Base-by-base conservation (phyloP, 2,888 invertebrate genomes). In the Yponomeuta malinellus region DNA sequence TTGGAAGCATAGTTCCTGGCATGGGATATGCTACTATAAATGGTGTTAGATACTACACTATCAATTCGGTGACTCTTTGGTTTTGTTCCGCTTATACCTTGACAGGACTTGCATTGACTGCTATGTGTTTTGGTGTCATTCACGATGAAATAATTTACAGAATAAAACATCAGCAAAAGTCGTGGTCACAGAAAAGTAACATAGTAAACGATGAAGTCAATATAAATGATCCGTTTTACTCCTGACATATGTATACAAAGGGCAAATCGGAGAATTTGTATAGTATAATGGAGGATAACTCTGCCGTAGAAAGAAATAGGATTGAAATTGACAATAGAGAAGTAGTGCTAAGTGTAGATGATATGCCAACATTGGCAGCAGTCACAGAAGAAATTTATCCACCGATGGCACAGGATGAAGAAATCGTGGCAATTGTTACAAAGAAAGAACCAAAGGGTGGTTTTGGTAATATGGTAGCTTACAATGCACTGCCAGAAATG, bases 51-150 rank as follows among this genome's bases (percentile, higher is more conserved):
- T 93, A 84, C 81, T 94, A 87, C 73, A 91, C 93, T 59, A 94
- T 95, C 64, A 94, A 94, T 76, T 94, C 94, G 76, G 94, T 95
- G 48, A 96, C 96, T 52, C 93, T 97, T 74, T 97, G 97, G 97
- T 97, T 97, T 86, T 97, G 97, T 88, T 97, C 97, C 48, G 94
- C 95, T 72, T 97, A 97, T 84, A 97, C 97, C 72, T 94, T 97
- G 90, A 95, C 96, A 10, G 97, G 97, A 6, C 95, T 97, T 94
- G 97, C 97, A 1, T 88, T 97, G 76, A 97, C 97, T 12, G 97
- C 97, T 68, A 97, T 97, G 97, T 97, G 97, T 83, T 97, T 97
- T 87, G 97, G 97, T 83, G 97, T 97, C 12, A 95, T 97, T 73
- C 97, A 97, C 80, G 97, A 97, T 81, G 97, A 97, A 87, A 96